Base-by-base conservation (phyloP, 2,888 invertebrate species). In the Drosophila pseudotakahashii region DNA sequence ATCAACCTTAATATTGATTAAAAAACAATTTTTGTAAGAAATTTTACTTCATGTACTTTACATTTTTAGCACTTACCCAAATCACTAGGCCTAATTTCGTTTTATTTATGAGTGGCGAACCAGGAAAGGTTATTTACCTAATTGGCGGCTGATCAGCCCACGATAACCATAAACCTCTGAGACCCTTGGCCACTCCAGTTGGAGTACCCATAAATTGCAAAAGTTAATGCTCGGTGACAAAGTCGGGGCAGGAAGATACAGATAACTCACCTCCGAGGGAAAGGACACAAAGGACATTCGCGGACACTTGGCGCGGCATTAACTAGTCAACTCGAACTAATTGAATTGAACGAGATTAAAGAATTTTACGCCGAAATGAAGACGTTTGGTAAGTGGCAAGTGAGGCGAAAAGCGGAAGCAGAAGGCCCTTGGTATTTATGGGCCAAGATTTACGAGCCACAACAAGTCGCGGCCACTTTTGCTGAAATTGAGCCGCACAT, bases 321-420 rank as follows among this genome's bases (percentile, higher is more conserved):
- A 89, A 79, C 90, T 88, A 90, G 86, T 89, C 90, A 89, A 88
- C 81, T 91, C 77, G 89, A 90, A 90, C 90, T 91, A 91, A 91
- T 91, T 91, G 90, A 91, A 91, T 91, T 91, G 90, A 91, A 89
- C 85, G 81, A 90, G 90, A 91, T 91, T 91, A 91, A 91, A 90
- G 90, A 84, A 88, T 89, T 90, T 89, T 82, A 90, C 89, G 90
- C 89, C 80, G 74, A 81, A 81, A 77, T 85, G 78, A 83, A 84
- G 86, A 80, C 73, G 72, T 79, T 63, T n/a, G 78, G 42, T 70
- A 63, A 66, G 59, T 75, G 62, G 77, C 72, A 63, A 66, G 59
- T 75, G 62, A 77, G 73, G 72, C 82, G 76, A 48, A 51, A 69
- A 76, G 34, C 34, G 10, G 51, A 53, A 58, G 72, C 63, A 59